A percentile compares a stretch with the other conserved stretches of the same genome.
Conservation (phyloP, 2,888 invertebrate species). For the Drosophila acutilabella region DNA sequence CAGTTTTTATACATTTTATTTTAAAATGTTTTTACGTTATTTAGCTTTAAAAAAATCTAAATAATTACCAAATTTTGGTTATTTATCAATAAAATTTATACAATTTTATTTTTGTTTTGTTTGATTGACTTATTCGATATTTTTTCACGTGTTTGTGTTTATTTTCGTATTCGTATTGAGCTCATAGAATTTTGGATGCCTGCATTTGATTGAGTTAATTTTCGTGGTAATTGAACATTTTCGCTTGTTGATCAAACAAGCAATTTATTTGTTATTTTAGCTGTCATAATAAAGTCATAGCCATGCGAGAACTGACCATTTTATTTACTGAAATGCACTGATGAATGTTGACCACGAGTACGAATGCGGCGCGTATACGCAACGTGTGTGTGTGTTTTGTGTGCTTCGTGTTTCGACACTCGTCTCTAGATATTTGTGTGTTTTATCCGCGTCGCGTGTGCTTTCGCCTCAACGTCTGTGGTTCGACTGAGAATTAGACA, state of each 20-base stretch:
- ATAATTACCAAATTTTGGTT: neutral
- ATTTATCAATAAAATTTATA: neutral
- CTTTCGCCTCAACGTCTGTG: constrained; percentile 63
- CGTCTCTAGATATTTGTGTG: neutral
- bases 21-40: no score
- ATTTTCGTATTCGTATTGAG: neutral
- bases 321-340: constrained; percentile 43
- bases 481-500: constrained; percentile 53
- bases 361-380: constrained; percentile 64
- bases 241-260: constrained; percentile 18
- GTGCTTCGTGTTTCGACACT: constrained; percentile 19
- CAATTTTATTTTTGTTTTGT: neutral
- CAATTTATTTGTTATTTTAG: constrained; percentile 23
- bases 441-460: constrained; percentile 49
- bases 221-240: constrained; percentile 15
- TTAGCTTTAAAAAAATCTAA: neutral
- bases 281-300: constrained; percentile 42
- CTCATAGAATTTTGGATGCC: neutral
- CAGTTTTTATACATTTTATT: neutral
- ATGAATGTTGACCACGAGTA: constrained; percentile 16
- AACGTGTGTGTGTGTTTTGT: constrained; percentile 36
- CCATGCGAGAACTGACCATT: constrained; percentile 47
- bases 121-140: neutral
- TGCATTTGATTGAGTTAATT: constrained; percentile 14
- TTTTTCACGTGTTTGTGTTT: neutral